Percentiles rank a stretch among this genome's conserved stretches.
Evolutionary conservation across 2,113 vertebrate genomes (phyloP).

Genomic region (Piaya cayana): DNA sequence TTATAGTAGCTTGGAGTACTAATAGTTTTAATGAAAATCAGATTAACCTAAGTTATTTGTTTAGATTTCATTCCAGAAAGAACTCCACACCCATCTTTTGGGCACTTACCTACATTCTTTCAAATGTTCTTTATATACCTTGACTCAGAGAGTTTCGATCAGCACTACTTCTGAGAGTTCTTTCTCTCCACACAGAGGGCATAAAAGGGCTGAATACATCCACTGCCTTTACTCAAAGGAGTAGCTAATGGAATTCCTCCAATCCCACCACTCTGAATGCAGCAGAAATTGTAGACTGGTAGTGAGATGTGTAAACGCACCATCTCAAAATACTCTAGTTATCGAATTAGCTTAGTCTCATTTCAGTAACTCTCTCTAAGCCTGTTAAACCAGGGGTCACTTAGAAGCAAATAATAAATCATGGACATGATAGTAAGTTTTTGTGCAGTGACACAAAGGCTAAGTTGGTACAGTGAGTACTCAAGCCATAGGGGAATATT

Average conservation of each 20-base stretch:
- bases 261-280: not conserved
- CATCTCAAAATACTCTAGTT: not conserved
- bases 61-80: constrained; percentile 1
- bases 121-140: not conserved
- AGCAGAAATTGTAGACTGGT: not conserved
- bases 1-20: constrained; percentile 6
- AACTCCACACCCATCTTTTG: not conserved
- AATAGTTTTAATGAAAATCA: constrained; percentile 16
- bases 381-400: not conserved
- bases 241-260: not conserved
- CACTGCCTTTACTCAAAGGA: not conserved
- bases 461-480: not conserved
- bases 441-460: not conserved
- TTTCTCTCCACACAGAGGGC: not conserved
- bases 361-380: not conserved
- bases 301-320: not conserved
- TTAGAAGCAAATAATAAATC: not conserved
- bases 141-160: not conserved
- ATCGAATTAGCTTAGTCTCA: not conserved
- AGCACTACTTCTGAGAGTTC: not conserved
- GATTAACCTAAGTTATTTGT: constrained; percentile 34
- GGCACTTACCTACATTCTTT: not conserved
- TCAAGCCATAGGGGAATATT: not conserved
- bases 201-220: not conserved
- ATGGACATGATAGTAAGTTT: not conserved